Percentiles rank a stretch among this genome's conserved stretches.
These are phyloP conservation scores for Lates japonicus DNA, from an alignment of 2,797 vertebrate species.

Conservation along the genomic window DNA sequence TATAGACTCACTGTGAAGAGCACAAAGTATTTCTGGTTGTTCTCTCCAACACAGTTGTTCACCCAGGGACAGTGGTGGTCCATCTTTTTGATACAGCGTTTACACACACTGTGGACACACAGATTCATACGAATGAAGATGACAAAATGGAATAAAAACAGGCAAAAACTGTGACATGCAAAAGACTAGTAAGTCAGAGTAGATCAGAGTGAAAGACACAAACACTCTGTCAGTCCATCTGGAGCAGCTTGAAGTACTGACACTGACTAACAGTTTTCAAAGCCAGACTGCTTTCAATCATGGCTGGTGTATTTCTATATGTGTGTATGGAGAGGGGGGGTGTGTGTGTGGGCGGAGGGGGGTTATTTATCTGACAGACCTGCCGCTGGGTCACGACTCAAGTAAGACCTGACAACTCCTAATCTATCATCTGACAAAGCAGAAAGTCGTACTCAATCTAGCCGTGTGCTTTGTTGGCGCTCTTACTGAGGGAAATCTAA, in stretches of 20 bases:
- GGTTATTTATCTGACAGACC: slow-evolving; percentile 10
- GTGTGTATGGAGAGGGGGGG: not conserved
- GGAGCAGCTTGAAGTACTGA: not conserved
- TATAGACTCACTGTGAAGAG: slow-evolving; percentile 95
- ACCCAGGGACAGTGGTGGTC: slow-evolving; percentile 99
- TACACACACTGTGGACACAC: slow-evolving; percentile 91
- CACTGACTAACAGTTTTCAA: slow-evolving; percentile 2
- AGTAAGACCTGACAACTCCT: not conserved
- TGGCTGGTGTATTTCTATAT: not conserved
- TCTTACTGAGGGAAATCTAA: slow-evolving; percentile 4
- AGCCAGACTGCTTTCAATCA: slow-evolving; percentile 20
- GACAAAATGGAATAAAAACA: not conserved
- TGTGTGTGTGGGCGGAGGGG: too few species aligned
- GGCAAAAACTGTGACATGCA: not conserved
- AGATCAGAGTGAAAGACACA: not conserved
- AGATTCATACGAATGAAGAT: not conserved
- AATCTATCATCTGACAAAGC: slow-evolving; percentile 22
- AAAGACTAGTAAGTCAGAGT: too few species aligned
- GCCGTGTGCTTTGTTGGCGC: not conserved
- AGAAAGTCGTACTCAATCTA: not conserved
- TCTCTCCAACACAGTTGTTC: slow-evolving; percentile 99
- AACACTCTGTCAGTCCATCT: not conserved
- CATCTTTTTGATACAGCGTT: slow-evolving; percentile 99
- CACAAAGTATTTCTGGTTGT: slow-evolving; percentile 99
- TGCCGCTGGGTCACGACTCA: slow-evolving; percentile 8